Base-by-base conservation (phyloP, 2,888 invertebrate genomes). In the Capitulum mitella region DNA sequence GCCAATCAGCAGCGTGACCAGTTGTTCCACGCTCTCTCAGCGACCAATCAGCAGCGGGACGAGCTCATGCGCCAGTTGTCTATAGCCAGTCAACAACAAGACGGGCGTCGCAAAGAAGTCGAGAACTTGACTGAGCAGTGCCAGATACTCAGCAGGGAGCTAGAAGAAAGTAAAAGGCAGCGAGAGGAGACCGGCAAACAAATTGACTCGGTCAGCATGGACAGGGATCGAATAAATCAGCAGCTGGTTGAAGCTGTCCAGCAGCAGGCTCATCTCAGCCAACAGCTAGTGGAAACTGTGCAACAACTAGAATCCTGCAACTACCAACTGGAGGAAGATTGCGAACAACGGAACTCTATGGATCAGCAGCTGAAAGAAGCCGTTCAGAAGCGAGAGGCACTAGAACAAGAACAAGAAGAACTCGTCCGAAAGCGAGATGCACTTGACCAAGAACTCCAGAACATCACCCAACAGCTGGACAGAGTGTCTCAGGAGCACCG, bases 41-140 rank as follows among this genome's bases (percentile, higher is more conserved):
- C 70, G 26, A 40, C 70, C 70, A 40, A 40, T 40, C 70, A 70
- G 70, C 70, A 70, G 40, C 37, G 70, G 10, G 70, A 70, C 8
- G 70, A 70, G 70, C 70, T 70, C 22, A 37, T 12, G 22, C 70
- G 37, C 10, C 70, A 70, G 37, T 37, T 70, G 26, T 22, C 37
- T 6, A 14, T 37, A 22, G 70, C 37, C 8, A 37, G 14, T 22
- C 37, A 70, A 10, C 70, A 70, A 22, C 37, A 5, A 16, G 34
- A 16, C 0, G 64, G 34, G 32, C 64, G n/a, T n/a, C n/a, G n/a
- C n/a, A n/a, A n/a, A n/a, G n/a, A 43, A 43, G 43, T 43, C 43
- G 43, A 43, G 43, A 43, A 43, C 12, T 43, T 43, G 12, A 43
- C 5, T 5, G 6, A 43, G 43, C 43, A 43, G 12, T n/a, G n/a